A percentile compares a stretch with the other conserved stretches of the same genome.
phyloP scores from a whole-genome alignment of 2,113 vertebrate genomes.

The Sylvietta virens region DNA sequence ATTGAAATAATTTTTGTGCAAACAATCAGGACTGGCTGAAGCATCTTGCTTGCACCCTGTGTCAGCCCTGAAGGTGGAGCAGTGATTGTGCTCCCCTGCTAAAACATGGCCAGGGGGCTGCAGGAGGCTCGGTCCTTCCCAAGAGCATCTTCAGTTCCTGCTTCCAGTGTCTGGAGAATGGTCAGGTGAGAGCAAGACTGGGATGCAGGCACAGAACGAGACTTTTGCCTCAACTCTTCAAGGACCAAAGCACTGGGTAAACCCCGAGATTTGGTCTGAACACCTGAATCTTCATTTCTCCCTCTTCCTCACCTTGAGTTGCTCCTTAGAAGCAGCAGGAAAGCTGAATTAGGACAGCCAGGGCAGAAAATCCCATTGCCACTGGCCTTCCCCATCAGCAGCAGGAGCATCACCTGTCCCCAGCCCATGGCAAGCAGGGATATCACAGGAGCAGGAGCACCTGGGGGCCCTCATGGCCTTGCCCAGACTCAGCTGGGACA shows the following conservation, averaged over 20 bases:
- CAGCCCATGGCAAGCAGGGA: neutral
- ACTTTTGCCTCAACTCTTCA: neutral
- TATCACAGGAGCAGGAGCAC: neutral
- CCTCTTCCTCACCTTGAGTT: neutral
- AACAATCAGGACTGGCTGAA: neutral
- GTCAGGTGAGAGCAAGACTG: neutral
- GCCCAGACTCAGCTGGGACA: neutral
- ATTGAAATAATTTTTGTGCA: neutral
- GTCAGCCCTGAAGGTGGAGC: neutral
- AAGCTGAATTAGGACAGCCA: neutral
- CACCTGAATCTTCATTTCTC: neutral
- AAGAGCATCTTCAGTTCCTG: neutral
- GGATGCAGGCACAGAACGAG: neutral
- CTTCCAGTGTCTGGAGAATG: accelerated
- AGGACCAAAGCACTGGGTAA: neutral
- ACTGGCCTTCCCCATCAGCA: neutral
- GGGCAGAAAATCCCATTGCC: neutral
- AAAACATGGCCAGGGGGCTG: neutral
- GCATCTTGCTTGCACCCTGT: neutral
- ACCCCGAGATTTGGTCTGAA: neutral
- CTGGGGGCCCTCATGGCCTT: neutral
- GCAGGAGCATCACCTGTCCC: neutral
- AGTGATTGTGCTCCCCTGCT: neutral
- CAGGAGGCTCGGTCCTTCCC: neutral
- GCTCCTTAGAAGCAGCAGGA: neutral